Evolutionary conservation across 2,888 invertebrate species (phyloP).

Genomic region (Lucinisca nassula): DNA sequence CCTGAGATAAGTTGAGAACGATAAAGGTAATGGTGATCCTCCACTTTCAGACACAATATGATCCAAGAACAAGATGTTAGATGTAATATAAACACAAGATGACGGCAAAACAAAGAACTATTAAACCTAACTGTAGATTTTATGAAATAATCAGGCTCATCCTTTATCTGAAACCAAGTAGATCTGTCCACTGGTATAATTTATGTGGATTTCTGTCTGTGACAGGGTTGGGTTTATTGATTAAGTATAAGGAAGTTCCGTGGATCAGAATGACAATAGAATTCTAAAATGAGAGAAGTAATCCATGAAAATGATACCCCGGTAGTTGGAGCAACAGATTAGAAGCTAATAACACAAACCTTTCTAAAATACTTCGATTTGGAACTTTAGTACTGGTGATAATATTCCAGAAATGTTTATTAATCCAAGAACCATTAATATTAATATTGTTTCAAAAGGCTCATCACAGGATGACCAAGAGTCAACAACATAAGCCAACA

Average conservation of each 20-base stretch:
- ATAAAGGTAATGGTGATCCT: not conserved
- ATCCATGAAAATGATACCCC: not conserved
- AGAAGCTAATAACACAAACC: constrained; percentile 10
- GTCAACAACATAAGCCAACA: constrained; percentile 17
- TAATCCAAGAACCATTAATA: constrained; percentile 67
- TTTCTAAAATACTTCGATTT: not conserved
- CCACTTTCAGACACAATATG: constrained; percentile 7
- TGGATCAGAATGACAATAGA: constrained; percentile 2
- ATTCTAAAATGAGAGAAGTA: not conserved
- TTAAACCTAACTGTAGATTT: not conserved
- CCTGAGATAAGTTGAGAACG: not conserved
- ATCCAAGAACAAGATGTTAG: not conserved
- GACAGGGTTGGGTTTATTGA: constrained; percentile 8
- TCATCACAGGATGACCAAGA: constrained; percentile 65
- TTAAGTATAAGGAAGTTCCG: not conserved
- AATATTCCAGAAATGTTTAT: constrained; percentile 35
- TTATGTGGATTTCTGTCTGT: not conserved
- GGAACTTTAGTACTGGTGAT: not conserved
- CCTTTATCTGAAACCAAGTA: constrained; percentile 8
- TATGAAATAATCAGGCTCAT: constrained; percentile 4
- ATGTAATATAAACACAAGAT: not conserved
- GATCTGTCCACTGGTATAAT: not conserved
- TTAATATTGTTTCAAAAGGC: constrained; percentile 70
- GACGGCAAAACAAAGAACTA: not conserved
- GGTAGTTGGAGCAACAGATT: not conserved